Evolutionary conservation across 1,140 invertebrate species (phyloP).

Genomic region (Drosophila micromelanica): DNA sequence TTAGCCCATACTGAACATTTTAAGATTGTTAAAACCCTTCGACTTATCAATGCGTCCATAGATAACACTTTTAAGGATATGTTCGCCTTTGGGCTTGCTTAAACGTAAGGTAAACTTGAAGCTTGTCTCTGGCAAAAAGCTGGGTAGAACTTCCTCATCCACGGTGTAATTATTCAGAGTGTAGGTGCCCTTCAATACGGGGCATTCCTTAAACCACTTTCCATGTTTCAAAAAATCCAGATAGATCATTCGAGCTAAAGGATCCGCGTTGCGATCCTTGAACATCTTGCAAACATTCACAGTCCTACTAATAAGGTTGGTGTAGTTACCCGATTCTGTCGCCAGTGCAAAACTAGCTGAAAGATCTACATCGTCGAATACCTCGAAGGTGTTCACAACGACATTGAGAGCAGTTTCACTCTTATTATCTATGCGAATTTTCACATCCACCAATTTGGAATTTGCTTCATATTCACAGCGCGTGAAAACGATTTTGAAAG

Average conservation of each 20-base stretch:
- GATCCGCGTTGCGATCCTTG: slow-evolving; percentile 61
- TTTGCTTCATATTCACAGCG: slow-evolving; percentile 55
- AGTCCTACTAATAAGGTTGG: slow-evolving; percentile 48
- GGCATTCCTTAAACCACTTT: slow-evolving; percentile 66
- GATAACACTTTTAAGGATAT: slow-evolving; percentile 49
- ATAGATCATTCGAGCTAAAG: slow-evolving; percentile 53
- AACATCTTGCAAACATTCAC: slow-evolving; percentile 71
- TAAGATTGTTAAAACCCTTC: slow-evolving; percentile 80
- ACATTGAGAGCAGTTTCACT: slow-evolving; percentile 44
- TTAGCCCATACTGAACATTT: slow-evolving; percentile 74
- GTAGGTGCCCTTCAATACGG: slow-evolving; percentile 61
- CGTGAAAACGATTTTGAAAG: slow-evolving; percentile 72
- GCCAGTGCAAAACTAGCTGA: slow-evolving; percentile 48
- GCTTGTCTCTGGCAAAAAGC: slow-evolving; percentile 69
- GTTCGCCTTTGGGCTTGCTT: slow-evolving; percentile 27
- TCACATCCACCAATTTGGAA: slow-evolving; percentile 54
- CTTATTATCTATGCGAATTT: slow-evolving; percentile 56
- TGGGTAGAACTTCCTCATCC: slow-evolving; percentile 75
- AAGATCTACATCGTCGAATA: slow-evolving; percentile 59
- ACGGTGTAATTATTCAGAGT: slow-evolving; percentile 55
- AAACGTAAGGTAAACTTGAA: slow-evolving; percentile 51
- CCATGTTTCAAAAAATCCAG: slow-evolving; percentile 68
- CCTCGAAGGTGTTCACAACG: slow-evolving; percentile 33
- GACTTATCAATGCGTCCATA: slow-evolving; percentile 75
- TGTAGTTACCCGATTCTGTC: slow-evolving; percentile 55